phyloP scores from a whole-genome alignment of 2,113 vertebrate species.

The Ailuropoda melanoleuca region DNA sequence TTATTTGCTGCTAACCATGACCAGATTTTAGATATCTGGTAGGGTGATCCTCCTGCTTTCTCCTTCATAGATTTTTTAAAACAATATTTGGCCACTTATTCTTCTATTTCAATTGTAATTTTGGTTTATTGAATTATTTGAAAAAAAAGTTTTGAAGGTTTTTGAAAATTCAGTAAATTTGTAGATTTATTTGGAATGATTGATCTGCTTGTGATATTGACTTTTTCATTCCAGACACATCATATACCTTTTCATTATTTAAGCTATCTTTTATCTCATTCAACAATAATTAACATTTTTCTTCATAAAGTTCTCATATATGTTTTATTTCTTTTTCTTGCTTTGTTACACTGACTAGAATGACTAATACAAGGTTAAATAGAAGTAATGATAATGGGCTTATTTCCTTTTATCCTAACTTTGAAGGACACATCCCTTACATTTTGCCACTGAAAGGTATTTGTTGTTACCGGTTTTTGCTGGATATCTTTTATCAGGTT shows the following conservation, averaged over 20 bases:
- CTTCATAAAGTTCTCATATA: not conserved
- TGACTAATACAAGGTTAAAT: not conserved
- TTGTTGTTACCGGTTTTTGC: not conserved
- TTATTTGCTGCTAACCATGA: not conserved
- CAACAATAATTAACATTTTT: not conserved
- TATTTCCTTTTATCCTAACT: not conserved
- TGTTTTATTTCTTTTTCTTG: not conserved
- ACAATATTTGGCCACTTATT: not conserved
- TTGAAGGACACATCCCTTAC: not conserved
- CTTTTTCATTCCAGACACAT: not conserved
- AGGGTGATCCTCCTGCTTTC: not conserved
- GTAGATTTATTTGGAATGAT: not conserved
- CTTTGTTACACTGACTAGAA: not conserved
- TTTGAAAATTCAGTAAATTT: not conserved
- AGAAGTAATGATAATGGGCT: not conserved
- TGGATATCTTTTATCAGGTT: not conserved
- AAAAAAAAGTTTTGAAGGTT: not conserved
- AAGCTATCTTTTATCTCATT: not conserved
- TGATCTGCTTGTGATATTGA: not conserved
- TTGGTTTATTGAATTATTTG: not conserved
- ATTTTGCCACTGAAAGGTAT: not conserved
- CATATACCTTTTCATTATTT: not conserved
- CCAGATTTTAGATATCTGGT: not conserved
- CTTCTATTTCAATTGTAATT: not conserved
- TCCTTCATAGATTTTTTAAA: not conserved